phyloP scores from a whole-genome alignment of 2,797 vertebrate species.

The Falco novaeseelandiae region DNA sequence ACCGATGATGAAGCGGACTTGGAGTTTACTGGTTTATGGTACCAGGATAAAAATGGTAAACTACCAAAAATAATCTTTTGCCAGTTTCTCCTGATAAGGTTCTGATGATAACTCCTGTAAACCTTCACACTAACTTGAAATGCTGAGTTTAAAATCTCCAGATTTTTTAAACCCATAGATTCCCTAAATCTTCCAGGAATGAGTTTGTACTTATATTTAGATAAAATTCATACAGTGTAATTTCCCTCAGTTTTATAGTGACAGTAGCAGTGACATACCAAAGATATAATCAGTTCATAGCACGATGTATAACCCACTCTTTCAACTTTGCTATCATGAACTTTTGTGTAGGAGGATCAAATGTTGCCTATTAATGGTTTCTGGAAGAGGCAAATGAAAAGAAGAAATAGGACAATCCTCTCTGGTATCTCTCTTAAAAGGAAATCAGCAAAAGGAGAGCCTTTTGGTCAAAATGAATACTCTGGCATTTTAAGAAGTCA shows the following conservation, averaged over 20 bases:
- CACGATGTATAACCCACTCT: constrained; percentile 27
- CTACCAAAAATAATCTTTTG: not conserved
- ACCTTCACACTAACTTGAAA: not conserved
- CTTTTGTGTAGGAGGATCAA: constrained; percentile 65
- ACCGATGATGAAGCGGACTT: not conserved
- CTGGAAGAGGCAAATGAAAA: constrained; percentile 51
- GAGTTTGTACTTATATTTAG: not conserved
- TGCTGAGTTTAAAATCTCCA: not conserved
- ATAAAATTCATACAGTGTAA: constrained; percentile 1
- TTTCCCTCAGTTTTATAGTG: constrained; percentile 32
- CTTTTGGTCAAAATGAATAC: constrained; percentile 74
- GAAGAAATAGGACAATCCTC: constrained; percentile 63
- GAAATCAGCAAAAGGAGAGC: constrained; percentile 66
- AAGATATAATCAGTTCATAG: constrained; percentile 53
- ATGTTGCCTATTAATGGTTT: constrained; percentile 58
- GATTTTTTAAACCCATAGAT: not conserved
- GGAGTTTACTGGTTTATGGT: not conserved
- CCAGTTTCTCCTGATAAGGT: not conserved
- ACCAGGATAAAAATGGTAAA: not conserved
- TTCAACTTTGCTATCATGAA: constrained; percentile 59
- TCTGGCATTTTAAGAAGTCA: constrained; percentile 70
- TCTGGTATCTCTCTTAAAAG: constrained; percentile 53
- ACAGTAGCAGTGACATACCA: constrained; percentile 41
- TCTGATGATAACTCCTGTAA: not conserved
- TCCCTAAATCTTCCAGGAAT: not conserved